Evolutionary conservation across 2,888 invertebrate species (phyloP), one percentile per base, ranked within the genome.

Genomic region (Temnothorax unifasciatus): DNA sequence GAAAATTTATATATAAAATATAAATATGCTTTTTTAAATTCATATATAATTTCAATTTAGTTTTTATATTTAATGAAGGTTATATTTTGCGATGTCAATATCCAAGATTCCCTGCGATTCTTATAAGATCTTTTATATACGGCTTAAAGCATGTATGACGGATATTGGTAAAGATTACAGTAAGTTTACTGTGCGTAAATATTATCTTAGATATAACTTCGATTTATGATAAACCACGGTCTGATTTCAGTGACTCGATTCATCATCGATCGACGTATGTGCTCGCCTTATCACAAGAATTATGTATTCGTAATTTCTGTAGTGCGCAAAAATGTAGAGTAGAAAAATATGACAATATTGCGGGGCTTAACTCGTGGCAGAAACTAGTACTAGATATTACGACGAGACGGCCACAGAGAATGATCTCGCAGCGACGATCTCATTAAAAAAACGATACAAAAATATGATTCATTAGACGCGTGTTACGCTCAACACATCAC

Each of bases 261-360:
- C 1, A 71, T 71, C 15, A 2, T 29, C 0, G 3, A 29, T 50
- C 11, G 11, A 18, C 3, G 3, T 75, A 64, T 0, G 9, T 21
- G 3, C 1, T 64, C 47, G 25, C 5, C 15, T 77, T 84, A 79
- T 75, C 74, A 75, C 75, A 84, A 73, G 15, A 50, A 18, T 63
- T 84, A 18, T 11, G 38, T n/a, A 73, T 41, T 29, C 34, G n/a
- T 71, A 25, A 57, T 69, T 82, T 29, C 25, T 3, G 50, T 29
- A 73, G n/a, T 44, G 38, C 29, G 13, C 15, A 47, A 82, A 88
- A 85, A 66, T 71, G n/a, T 9, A 34, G 21, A 76, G 68, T 90
- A 88, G 57, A 86, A 90, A 75, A 71, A 52, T 79, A 85, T 61
- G 52, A 44, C 38, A 44, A 47, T 64, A 77, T 5, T 34, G 13